These are phyloP conservation scores for Tragelaphus buxtoni DNA, from an alignment of 2,113 vertebrate species.

Conservation along the genomic window DNA sequence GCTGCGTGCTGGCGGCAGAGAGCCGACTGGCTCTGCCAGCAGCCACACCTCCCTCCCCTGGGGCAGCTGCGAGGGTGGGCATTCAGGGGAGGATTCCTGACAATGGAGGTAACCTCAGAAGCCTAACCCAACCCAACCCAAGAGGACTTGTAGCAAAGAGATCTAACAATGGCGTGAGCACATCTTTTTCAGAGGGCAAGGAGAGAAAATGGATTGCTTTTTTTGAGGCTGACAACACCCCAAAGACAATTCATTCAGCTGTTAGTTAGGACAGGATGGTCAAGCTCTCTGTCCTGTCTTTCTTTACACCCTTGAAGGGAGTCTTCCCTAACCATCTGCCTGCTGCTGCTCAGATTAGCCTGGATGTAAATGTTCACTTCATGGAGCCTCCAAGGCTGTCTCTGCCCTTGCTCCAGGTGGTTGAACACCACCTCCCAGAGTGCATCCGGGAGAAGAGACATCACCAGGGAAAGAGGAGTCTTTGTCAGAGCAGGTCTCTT, in stretches of 20 bases:
- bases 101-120: background rate
- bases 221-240: background rate
- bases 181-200: background rate
- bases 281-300: background rate
- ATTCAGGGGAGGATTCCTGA: background rate
- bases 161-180: fast-evolving
- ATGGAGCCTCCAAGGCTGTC: background rate
- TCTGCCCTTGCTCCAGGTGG: background rate
- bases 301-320: background rate
- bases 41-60: background rate
- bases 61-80: background rate
- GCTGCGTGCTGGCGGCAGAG: fast-evolving
- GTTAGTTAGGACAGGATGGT: background rate
- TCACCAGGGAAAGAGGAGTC: background rate
- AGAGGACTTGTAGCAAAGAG: background rate
- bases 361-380: background rate
- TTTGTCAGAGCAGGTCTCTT: background rate
- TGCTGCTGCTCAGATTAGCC: background rate
- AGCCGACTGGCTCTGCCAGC: background rate
- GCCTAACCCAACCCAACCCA: background rate
- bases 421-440: background rate
- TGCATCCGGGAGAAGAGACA: no score
- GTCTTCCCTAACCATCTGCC: background rate
- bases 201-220: background rate
- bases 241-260: background rate